Percentiles rank a stretch among this genome's conserved stretches.
These are phyloP conservation scores for Orthosia incerta DNA, from an alignment of 2,888 invertebrate species.

Conservation along the genomic window DNA sequence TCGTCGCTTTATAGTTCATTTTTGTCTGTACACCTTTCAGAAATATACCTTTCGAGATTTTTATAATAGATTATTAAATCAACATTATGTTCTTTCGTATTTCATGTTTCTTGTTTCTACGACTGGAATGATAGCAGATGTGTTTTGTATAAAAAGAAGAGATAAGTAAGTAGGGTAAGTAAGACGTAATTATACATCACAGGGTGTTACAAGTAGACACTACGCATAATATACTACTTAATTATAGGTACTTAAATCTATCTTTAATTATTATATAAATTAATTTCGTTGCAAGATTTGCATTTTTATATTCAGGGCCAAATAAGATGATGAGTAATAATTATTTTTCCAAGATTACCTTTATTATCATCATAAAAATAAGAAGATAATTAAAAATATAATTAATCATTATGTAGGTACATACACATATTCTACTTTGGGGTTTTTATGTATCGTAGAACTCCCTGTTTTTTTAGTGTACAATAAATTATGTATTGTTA, in stretches of 20 bases:
- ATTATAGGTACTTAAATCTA: constrained; percentile 14
- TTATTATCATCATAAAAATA: constrained; percentile 7
- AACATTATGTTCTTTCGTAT: constrained; percentile 59
- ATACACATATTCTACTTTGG: no score
- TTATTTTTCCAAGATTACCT: constrained; percentile 24
- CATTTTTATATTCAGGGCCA: constrained; percentile 29
- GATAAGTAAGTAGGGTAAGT: constrained; percentile 4
- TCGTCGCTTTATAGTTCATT: constrained; percentile 9
- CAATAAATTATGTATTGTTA: no score
- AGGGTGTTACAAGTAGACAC: constrained; percentile 12
- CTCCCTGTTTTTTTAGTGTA: no score
- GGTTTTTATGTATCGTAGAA: no score
- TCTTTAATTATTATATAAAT: constrained; percentile 23
- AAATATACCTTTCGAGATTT: constrained; percentile 54
- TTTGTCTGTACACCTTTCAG: constrained; percentile 5
- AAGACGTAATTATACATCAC: constrained; percentile 31
- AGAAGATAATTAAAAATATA: constrained; percentile 10
- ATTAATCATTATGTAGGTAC: constrained; percentile 1
- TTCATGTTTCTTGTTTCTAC: constrained; percentile 51
- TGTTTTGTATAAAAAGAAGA: constrained; percentile 36
- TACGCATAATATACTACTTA: constrained; percentile 6
- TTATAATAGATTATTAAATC: constrained; percentile 67
- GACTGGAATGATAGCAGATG: constrained; percentile 49
- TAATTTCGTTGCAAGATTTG: constrained; percentile 20
- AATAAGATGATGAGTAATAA: background rate